Percentiles rank a stretch among this genome's conserved stretches.
These are phyloP conservation scores for Lampris megalopsis DNA, from an alignment of 2,113 vertebrate species.

Conservation along the genomic window DNA sequence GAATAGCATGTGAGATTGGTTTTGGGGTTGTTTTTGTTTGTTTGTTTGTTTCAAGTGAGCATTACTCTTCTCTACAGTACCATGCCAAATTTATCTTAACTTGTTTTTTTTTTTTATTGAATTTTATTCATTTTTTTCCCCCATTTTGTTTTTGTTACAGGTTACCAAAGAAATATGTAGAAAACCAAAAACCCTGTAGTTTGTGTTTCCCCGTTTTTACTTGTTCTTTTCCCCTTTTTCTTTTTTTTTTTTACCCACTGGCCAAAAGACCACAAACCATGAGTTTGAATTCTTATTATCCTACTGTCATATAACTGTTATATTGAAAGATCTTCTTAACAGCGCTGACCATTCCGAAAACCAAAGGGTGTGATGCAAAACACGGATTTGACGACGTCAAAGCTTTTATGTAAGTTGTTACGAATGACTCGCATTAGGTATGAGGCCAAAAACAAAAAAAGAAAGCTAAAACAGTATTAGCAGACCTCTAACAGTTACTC, in stretches of 20 bases:
- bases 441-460: conserved; percentile 72
- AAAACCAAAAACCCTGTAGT: conserved; percentile 86
- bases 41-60: conserved; percentile 63
- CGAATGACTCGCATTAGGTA: conserved; percentile 60
- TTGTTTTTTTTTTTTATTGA: conserved; percentile 54
- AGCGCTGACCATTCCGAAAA: conserved; percentile 85
- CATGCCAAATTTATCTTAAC: conserved; percentile 81
- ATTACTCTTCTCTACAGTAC: conserved; percentile 77
- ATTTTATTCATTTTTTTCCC: conserved; percentile 70
- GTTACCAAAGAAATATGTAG: conserved; percentile 88
- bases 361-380: conserved; percentile 82
- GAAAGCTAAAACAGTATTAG: conserved; percentile 70
- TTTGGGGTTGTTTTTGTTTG: conserved; percentile 39
- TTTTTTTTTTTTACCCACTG: conserved; percentile 72
- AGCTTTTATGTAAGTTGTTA: conserved; percentile 64
- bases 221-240: conserved; percentile 24
- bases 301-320: conserved; percentile 59
- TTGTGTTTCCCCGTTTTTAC: conserved; percentile 66
- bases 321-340: conserved; percentile 71
- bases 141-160: conserved; percentile 86
- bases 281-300: conserved; percentile 69
- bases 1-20: conserved; percentile 78
- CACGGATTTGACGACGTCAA: conserved; percentile 71
- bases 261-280: conserved; percentile 82
- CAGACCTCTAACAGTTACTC: conserved; percentile 73